Evolutionary conservation across 2,113 vertebrate species (phyloP), one percentile per base, ranked within the genome.

Genomic region (Siniperca knerii): DNA sequence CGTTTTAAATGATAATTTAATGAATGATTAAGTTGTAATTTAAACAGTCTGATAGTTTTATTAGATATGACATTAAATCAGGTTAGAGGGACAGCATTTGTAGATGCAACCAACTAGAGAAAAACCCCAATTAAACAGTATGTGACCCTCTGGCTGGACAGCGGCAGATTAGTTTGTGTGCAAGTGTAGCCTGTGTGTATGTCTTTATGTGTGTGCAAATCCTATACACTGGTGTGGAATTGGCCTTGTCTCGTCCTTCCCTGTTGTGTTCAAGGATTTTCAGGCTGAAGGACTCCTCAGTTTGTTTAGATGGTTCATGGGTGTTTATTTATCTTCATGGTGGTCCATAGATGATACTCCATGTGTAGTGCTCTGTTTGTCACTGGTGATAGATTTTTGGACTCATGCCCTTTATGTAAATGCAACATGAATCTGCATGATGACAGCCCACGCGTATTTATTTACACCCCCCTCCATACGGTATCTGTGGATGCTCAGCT

Each of bases 211-310:
- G 62, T 46, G 29, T 52, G 35, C 61, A 55, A 69, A 29, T 70
- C 10, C 50, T 52, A 48, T 64, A 48, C 60, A 33, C 57, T 67
- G 13, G 42, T 54, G 52, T 58, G 71, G 77, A 70, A 52, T 16
- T 77, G 84, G 74, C 84, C 91, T 92, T 88, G 79, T 81, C 67
- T 77, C 68, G 57, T 85, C 68, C 42, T 82, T 87, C 65, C 78
- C 23, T 67, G 68, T 75, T 33, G 55, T 77, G 50, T 58, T 86
- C 85, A 92, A 92, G 89, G 90, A 91, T 86, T 71, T 89, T 84
- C 40, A 81, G 15, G 79, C 42, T 78, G 76, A 89, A 88, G 89
- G 92, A 73, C 79, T 68, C 33, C 12, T 57, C 68, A 40, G 75
- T 75, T 74, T 90, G 64, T 74, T 83, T 57, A 18, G 16, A 65